Conservation (phyloP, 2,113 vertebrate genomes). For the Chloebia gouldiae region DNA sequence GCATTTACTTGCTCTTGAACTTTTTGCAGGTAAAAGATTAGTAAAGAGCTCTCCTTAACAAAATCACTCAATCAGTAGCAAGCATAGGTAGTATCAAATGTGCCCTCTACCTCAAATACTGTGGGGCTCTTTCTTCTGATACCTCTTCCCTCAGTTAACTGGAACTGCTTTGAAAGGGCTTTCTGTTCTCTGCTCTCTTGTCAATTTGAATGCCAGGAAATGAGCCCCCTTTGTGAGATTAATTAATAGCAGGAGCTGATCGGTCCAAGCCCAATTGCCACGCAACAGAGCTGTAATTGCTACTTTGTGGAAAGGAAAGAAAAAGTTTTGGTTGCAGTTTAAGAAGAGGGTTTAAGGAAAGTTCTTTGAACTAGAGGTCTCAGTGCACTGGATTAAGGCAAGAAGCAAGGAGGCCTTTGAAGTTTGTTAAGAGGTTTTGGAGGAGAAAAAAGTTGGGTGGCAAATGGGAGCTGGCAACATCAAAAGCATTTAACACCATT, state of each 20-base stretch:
- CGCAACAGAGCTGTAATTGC: constrained; percentile 92
- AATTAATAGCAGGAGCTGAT: constrained; percentile 97
- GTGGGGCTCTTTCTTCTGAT: constrained; percentile 86
- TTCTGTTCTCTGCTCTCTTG: constrained; percentile 90
- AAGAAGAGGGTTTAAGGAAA: constrained; percentile 87
- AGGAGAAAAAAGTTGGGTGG: constrained; percentile 91
- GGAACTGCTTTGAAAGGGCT: constrained; percentile 90
- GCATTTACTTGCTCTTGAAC: constrained; percentile 71
- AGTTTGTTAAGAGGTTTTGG: constrained; percentile 92
- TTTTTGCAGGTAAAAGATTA: constrained; percentile 91
- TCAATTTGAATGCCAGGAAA: constrained; percentile 98
- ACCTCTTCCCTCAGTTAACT: constrained; percentile 85
- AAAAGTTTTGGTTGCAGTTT: constrained; percentile 95
- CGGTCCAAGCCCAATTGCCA: constrained; percentile 83
- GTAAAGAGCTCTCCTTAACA: constrained; percentile 82
- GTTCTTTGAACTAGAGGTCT: constrained; percentile 97
- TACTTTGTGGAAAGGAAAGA: constrained; percentile 90
- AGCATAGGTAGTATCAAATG: constrained; percentile 90
- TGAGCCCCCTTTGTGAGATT: constrained; percentile 97
- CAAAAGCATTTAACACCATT: constrained; percentile 84
- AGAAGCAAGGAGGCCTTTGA: constrained; percentile 93
- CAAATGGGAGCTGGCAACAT: constrained; percentile 90
- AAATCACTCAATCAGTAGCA: constrained; percentile 90
- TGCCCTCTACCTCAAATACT: constrained; percentile 84
- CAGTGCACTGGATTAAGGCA: constrained; percentile 95